phyloP scores from a whole-genome alignment of 1,140 invertebrate genomes.

The Aphaenogaster ashmeadi region DNA sequence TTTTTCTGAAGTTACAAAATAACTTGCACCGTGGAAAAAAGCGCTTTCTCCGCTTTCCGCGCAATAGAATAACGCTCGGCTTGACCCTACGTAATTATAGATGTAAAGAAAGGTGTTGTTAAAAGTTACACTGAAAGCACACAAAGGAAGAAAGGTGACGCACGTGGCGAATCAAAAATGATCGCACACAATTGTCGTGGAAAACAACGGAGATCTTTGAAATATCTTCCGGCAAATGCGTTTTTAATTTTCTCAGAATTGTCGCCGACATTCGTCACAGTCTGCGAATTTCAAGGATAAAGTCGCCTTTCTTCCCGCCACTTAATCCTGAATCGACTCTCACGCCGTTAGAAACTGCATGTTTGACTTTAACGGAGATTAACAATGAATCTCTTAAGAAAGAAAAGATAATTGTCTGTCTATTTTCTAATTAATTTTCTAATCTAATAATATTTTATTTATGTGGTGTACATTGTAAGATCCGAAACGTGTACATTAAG shows the following conservation, averaged over 20 bases:
- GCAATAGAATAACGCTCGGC: conserved; percentile 37
- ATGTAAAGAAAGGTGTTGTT: conserved; percentile 19
- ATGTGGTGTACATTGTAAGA: no score
- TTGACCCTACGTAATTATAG: conserved; percentile 46
- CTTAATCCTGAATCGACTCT: background rate
- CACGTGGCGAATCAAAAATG: conserved; percentile 43
- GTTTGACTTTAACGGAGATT: background rate
- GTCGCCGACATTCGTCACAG: background rate
- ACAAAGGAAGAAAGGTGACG: conserved; percentile 13
- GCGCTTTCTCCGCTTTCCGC: conserved; percentile 19
- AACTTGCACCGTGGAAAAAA: conserved; percentile 14
- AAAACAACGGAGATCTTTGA: background rate
- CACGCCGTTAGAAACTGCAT: no score
- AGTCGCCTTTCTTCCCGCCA: background rate
- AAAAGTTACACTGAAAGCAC: conserved; percentile 10
- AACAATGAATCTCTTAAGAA: background rate
- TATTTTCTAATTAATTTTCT: background rate
- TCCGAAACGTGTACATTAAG: background rate
- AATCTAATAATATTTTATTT: background rate
- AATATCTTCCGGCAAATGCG: background rate
- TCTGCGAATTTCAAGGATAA: background rate
- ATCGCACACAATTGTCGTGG: background rate
- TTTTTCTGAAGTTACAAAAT: conserved; percentile 29
- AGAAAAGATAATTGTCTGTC: background rate
- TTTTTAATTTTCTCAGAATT: conserved; percentile 34